Conservation (phyloP, 2,113 vertebrate genomes). For the Epinephelus lanceolatus region DNA sequence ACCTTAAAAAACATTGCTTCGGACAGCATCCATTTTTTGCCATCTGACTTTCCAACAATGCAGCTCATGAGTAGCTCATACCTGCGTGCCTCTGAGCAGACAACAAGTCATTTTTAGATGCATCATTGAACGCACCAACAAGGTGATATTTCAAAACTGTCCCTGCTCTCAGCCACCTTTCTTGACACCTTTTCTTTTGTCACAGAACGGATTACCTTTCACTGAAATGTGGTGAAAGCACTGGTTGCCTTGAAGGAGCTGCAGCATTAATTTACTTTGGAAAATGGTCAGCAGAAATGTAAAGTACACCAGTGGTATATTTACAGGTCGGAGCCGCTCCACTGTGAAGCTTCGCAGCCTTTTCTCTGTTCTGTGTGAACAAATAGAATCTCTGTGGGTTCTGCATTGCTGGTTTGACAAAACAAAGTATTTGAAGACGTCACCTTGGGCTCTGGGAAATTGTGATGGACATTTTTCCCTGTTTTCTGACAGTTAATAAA, state of each 20-base stretch:
- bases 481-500: background rate
- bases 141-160: background rate
- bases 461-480: background rate
- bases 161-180: background rate
- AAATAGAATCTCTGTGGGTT: background rate
- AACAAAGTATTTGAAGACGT: background rate
- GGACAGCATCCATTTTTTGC: background rate
- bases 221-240: too few species aligned
- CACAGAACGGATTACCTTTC: too few species aligned
- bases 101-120: background rate
- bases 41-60: too few species aligned
- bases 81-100: background rate
- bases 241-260: background rate
- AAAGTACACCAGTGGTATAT: background rate
- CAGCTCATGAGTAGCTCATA: too few species aligned
- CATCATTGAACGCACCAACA: background rate
- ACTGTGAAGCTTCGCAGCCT: too few species aligned
- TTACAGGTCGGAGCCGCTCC: background rate
- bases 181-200: too few species aligned
- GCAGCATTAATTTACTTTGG: background rate
- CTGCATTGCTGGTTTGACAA: background rate
- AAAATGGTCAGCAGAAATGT: background rate
- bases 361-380: too few species aligned
- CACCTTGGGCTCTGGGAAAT: background rate
- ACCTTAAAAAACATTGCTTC: background rate